phyloP scores from a whole-genome alignment of 2,113 vertebrate species.

The Oenanthe oenanthe region DNA sequence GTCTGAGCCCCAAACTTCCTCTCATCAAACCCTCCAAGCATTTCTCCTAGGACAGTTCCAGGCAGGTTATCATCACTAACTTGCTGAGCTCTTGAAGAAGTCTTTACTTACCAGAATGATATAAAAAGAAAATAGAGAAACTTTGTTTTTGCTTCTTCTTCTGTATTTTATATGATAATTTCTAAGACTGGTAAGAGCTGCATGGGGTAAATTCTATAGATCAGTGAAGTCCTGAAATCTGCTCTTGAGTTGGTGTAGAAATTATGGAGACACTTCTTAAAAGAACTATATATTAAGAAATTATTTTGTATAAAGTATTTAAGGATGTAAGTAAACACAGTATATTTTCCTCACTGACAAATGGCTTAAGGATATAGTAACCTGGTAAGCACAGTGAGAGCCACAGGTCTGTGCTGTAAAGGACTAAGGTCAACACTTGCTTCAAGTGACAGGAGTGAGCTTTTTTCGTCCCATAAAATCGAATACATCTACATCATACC shows the following conservation, averaged over 20 bases:
- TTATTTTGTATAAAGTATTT: neutral
- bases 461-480: neutral
- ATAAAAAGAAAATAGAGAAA: neutral
- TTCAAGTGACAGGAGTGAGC: neutral
- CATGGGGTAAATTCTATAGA: neutral
- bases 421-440: neutral
- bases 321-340: neutral
- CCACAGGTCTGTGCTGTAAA: neutral
- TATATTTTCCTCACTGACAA: neutral
- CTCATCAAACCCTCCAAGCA: neutral
- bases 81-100: neutral
- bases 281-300: neutral
- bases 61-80: neutral
- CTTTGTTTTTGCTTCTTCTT: neutral
- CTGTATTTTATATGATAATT: neutral
- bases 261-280: neutral
- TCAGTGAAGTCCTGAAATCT: neutral
- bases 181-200: neutral
- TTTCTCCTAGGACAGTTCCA: neutral
- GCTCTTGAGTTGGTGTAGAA: neutral
- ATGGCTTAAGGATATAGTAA: neutral
- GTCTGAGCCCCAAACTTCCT: neutral
- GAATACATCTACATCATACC: neutral
- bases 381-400: neutral
- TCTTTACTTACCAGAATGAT: neutral